These are phyloP conservation scores for Sitobion miscanthi DNA, from an alignment of 1,140 invertebrate genomes.

Conservation along the genomic window DNA sequence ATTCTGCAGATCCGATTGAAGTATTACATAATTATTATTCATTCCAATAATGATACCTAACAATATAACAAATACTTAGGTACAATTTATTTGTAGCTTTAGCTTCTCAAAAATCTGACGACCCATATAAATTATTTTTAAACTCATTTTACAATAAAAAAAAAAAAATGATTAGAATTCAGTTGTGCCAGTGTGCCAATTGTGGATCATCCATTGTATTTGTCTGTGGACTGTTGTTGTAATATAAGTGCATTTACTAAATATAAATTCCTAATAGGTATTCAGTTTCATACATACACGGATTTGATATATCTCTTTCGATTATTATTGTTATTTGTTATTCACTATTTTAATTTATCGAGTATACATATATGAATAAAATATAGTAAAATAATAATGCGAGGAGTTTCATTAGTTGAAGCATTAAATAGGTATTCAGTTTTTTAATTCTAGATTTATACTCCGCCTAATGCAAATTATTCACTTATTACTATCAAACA, in stretches of 20 bases:
- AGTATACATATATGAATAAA: background rate
- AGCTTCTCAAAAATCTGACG: background rate
- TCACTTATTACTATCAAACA: background rate
- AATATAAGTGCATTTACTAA: background rate
- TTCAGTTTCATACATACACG: background rate
- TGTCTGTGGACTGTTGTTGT: background rate
- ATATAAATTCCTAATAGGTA: background rate
- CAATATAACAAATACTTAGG: too few relatives aligned
- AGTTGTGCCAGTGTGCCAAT: too few relatives aligned
- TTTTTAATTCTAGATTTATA: background rate
- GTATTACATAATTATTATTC: too few relatives aligned
- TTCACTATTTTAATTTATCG: background rate
- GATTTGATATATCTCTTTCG: background rate
- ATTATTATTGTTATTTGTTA: too few relatives aligned
- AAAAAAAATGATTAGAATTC: background rate
- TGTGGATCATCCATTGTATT: background rate
- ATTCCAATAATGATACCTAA: too few relatives aligned
- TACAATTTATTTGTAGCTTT: background rate
- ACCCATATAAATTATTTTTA: background rate
- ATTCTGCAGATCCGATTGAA: too few relatives aligned
- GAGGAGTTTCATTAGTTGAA: too few relatives aligned
- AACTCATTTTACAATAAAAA: background rate
- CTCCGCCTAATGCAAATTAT: background rate
- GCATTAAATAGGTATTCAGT: background rate
- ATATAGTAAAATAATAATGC: background rate